phyloP scores from a whole-genome alignment of 1,140 invertebrate species.

The Proctacanthus coquilletti region DNA sequence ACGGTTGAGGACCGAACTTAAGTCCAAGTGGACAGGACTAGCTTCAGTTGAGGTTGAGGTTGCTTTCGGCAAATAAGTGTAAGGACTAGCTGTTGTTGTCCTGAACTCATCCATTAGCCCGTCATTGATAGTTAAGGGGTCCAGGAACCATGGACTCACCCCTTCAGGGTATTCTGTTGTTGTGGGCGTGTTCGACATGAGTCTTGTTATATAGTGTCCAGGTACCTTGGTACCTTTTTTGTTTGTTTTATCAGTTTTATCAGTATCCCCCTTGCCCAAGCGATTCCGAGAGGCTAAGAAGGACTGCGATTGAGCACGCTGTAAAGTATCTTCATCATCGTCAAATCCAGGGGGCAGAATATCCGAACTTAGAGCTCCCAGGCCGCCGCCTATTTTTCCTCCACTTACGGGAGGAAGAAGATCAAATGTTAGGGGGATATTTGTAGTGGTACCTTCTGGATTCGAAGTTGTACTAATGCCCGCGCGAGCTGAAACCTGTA shows the following conservation, averaged over 20 bases:
- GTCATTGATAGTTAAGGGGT: conserved; percentile 54
- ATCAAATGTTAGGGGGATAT: conserved; percentile 4
- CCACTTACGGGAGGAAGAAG: conserved; percentile 10
- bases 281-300: conserved; percentile 24
- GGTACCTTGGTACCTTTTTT: conserved; percentile 1
- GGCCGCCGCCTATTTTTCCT: not conserved
- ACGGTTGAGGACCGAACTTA: not conserved
- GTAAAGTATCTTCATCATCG: conserved; percentile 18
- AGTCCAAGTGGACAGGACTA: not conserved
- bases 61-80: conserved; percentile 12
- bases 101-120: conserved; percentile 34
- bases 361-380: conserved; percentile 10
- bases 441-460: conserved; percentile 1
- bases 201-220: conserved; percentile 4
- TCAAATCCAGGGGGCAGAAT: conserved; percentile 16
- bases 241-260: conserved; percentile 8
- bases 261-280: no score
- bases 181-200: conserved; percentile 9
- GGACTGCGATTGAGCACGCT: conserved; percentile 26
- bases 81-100: conserved; percentile 13
- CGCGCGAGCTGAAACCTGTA: conserved; percentile 6
- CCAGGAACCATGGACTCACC: conserved; percentile 27
- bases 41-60: not conserved
- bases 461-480: conserved; percentile 7
- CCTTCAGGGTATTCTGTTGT: conserved; percentile 28